These are phyloP conservation scores for Chloromyia formosa DNA, from an alignment of 2,888 invertebrate genomes.

Conservation along the genomic window DNA sequence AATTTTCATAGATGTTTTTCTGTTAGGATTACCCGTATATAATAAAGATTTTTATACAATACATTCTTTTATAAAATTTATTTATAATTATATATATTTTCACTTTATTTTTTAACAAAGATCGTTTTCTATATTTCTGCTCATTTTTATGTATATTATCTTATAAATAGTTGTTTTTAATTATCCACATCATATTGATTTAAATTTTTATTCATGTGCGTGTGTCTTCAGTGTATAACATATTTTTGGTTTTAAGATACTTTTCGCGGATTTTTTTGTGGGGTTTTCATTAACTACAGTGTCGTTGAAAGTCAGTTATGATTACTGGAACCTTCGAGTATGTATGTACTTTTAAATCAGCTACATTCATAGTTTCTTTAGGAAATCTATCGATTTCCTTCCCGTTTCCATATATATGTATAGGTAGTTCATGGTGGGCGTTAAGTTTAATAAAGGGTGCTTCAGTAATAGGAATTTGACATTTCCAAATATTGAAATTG, in stretches of 20 bases:
- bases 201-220: constrained; percentile 32
- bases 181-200: background rate
- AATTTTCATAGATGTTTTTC: background rate
- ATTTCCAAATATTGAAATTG: no score
- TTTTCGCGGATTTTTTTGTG: background rate
- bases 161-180: constrained; percentile 13
- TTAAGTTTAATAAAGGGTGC: no score
- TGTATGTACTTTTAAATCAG: no score
- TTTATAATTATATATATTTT: constrained; percentile 14
- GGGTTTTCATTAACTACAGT: no score
- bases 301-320: no score
- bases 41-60: constrained; percentile 41
- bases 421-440: no score
- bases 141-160: background rate
- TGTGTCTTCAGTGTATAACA: constrained; percentile 25
- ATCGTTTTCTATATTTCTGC: background rate
- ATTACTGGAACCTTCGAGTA: no score
- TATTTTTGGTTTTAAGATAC: background rate
- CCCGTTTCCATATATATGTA: no score
- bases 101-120: constrained; percentile 29
- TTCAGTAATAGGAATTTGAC: no score
- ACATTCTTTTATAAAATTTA: constrained; percentile 36
- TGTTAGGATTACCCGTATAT: constrained; percentile 43
- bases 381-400: no score
- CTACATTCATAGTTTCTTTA: no score